phyloP scores from a whole-genome alignment of 2,797 vertebrate species.

The Myotis myotis region DNA sequence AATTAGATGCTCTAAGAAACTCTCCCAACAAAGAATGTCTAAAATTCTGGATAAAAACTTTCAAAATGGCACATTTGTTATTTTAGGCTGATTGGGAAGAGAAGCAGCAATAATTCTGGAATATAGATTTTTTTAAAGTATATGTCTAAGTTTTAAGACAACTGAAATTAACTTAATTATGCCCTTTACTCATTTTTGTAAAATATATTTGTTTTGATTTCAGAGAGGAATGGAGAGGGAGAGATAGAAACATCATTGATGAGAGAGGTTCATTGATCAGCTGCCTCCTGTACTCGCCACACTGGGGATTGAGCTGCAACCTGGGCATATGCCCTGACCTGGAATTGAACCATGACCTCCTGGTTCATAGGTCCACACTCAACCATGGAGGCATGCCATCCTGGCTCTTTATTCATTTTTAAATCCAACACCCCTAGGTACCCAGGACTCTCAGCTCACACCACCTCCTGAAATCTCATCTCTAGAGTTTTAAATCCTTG shows the following conservation, averaged over 20 bases:
- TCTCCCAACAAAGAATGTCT: not conserved
- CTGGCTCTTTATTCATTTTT: not conserved
- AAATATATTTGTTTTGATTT: not conserved
- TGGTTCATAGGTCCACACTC: no score
- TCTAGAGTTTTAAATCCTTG: not conserved
- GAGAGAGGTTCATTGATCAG: no score
- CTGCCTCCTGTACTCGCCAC: no score
- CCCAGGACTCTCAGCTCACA: not conserved
- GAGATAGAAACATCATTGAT: no score
- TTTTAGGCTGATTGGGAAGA: not conserved
- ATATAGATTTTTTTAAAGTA: not conserved
- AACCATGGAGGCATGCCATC: no score
- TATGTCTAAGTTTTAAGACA: not conserved
- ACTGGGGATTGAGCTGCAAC: no score
- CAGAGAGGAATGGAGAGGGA: no score
- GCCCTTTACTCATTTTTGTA: not conserved
- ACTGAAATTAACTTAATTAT: not conserved
- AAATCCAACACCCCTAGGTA: not conserved
- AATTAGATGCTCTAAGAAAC: not conserved
- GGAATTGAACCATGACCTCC: no score
- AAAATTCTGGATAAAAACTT: not conserved
- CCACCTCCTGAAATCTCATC: not conserved
- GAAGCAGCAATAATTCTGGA: not conserved
- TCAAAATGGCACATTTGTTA: not conserved
- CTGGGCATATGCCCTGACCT: no score